phyloP scores from a whole-genome alignment of 2,797 vertebrate genomes.

The Monodelphis domestica region DNA sequence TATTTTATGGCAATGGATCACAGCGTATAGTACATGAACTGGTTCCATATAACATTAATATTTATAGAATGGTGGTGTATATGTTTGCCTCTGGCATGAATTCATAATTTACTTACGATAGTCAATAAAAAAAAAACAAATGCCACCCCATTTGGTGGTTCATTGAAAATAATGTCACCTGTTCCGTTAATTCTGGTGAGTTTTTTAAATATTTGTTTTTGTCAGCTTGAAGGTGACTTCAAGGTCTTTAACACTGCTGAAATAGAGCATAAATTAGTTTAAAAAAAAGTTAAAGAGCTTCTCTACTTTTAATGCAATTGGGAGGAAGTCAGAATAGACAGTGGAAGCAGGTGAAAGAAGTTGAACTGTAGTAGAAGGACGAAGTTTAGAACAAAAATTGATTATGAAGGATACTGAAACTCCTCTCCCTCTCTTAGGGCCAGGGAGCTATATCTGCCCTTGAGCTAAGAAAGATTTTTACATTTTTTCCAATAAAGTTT shows the following conservation, averaged over 20 bases:
- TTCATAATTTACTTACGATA: constrained; percentile 22
- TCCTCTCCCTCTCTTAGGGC: background rate
- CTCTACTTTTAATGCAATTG: background rate
- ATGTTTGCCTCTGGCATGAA: background rate
- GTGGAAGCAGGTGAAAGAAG: background rate
- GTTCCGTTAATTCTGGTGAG: background rate
- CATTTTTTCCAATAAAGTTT: background rate
- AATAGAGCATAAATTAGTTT: background rate
- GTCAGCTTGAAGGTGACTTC: constrained; percentile 24
- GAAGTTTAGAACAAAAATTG: background rate
- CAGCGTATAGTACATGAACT: background rate
- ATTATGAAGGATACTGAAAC: background rate
- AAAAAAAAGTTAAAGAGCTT: constrained; percentile 16
- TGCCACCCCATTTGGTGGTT: constrained; percentile 10
- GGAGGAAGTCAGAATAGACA: background rate
- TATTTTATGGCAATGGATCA: constrained; percentile 22
- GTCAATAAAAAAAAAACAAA: constrained; percentile 40
- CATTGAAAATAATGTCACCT: background rate
- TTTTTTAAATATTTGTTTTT: constrained; percentile 22
- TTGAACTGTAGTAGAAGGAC: background rate
- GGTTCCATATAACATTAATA: constrained; percentile 21
- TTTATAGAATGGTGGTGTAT: background rate
- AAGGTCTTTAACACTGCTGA: background rate
- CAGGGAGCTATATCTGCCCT: background rate
- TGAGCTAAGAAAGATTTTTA: background rate